Base-by-base conservation (phyloP, 2,888 invertebrate genomes). In the Mesochorus sp. region DNA sequence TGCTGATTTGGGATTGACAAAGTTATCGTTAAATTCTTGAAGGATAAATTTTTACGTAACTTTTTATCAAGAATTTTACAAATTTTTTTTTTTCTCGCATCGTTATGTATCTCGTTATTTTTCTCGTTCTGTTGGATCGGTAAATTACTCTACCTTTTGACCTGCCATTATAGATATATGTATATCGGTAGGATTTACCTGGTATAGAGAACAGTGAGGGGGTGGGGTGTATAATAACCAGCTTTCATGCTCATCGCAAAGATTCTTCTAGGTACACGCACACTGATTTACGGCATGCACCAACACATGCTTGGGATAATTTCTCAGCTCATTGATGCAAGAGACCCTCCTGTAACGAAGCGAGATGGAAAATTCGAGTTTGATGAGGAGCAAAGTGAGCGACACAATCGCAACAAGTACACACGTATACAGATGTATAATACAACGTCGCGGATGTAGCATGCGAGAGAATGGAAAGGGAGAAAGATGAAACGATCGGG, bases 381-480 rank as follows among this genome's bases (percentile, higher is more conserved):
- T n/a, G n/a, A n/a, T n/a, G 77, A 70, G 44, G 78, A 74, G 78
- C 64, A 77, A 80, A 67, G 77, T 55, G 74, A 68, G 49, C 42
- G 67, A 71, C 70, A 80, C 70, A 77, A 61, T 76, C 71, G 37
- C 71, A 67, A 37, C 67, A 39, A 49, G 59, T 64, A 55, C 24
- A 31, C 57, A 44, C 55, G 39, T 17, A 55, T 57, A 26, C 24
- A 62, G 73, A 75, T 75, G 55, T 72, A 64, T 83, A 66, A 59
- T 78, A 79, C 82, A 62, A 70, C 39, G 68, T 68, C 78, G 51
- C 70, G 78, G 76, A 84, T 82, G 81, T 76, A 73, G 62, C 81
- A 82, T 77, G 79, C 57, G 83, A 82, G 84, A 85, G 70, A 86
- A 85, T 84, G 84, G 88, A 88, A 87, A 88, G 89, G 61, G 71